Conservation (phyloP, 1,140 invertebrate species). For the Idris sp. region DNA sequence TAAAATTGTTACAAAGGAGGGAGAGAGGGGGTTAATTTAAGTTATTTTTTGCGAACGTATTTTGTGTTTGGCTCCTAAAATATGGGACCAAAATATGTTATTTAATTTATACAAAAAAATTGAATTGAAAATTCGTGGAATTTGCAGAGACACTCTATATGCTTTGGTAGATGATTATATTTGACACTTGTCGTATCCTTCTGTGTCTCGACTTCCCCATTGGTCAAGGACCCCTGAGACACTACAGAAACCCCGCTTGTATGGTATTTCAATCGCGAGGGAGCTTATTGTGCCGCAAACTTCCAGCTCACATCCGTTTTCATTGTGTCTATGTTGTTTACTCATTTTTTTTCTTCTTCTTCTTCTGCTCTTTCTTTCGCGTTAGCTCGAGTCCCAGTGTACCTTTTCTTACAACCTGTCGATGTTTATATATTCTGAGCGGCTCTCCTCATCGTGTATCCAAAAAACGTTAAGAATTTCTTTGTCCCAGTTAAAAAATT, state of each 20-base stretch:
- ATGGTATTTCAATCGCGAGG: constrained; percentile 52
- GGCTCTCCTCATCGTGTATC: constrained; percentile 5
- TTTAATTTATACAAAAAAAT: too few species aligned
- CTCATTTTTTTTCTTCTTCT: constrained; percentile 11
- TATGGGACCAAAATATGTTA: too few species aligned
- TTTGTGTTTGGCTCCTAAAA: too few species aligned
- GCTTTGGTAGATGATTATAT: constrained; percentile 26
- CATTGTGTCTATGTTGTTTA: constrained; percentile 47
- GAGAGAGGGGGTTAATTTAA: too few species aligned
- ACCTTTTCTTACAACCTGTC: constrained; percentile 19
- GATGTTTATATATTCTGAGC: constrained; percentile 17
- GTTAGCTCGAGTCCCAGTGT: too few species aligned
- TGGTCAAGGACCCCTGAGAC: constrained; percentile 63
- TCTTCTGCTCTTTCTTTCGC: not conserved
- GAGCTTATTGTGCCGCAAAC: constrained; percentile 51
- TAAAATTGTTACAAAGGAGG: too few species aligned
- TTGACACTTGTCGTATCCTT: constrained; percentile 47
- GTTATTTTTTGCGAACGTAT: too few species aligned
- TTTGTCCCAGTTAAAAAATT: constrained; percentile 19
- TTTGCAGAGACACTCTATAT: constrained; percentile 52
- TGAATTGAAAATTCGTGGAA: too few species aligned
- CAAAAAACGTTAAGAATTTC: not conserved
- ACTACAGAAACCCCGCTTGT: constrained; percentile 51
- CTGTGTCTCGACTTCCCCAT: constrained; percentile 50
- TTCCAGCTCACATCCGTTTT: constrained; percentile 53